Conservation (phyloP, 2,113 vertebrate species). For the Cyprinus carpio region DNA sequence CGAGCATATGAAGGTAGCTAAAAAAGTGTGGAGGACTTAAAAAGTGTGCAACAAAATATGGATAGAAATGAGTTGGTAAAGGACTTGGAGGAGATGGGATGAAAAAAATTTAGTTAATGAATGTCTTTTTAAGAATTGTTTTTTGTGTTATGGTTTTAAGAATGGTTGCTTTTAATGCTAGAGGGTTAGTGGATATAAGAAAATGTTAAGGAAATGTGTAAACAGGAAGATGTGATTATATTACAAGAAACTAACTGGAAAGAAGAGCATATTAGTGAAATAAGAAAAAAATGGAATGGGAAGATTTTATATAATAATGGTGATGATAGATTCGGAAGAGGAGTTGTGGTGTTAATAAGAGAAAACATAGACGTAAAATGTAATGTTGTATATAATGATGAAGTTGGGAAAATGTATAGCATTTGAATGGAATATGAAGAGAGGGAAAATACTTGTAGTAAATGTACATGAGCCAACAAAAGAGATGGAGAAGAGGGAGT, state of each 20-base stretch:
- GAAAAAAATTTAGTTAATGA: not conserved
- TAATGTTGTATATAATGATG: not conserved
- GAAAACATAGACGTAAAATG: not conserved
- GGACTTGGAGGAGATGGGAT: not conserved
- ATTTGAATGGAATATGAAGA: not conserved
- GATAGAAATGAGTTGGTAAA: not conserved
- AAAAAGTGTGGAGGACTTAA: not conserved
- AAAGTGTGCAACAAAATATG: not conserved
- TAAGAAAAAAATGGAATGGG: not conserved
- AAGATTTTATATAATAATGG: too few species aligned
- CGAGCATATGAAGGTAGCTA: not conserved
- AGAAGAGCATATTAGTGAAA: not conserved
- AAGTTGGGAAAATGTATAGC: not conserved
- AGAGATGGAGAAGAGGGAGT: not conserved
- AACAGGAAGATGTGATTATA: not conserved
- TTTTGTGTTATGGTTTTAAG: not conserved
- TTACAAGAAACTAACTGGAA: slow-evolving; percentile 16
- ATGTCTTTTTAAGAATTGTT: not conserved
- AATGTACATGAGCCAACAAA: too few species aligned
- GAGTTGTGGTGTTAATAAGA: not conserved
- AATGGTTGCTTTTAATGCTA: not conserved
- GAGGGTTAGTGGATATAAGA: not conserved
- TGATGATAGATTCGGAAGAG: too few species aligned
- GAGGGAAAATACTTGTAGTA: not conserved
- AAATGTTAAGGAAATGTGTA: not conserved